Conservation (phyloP, 2,113 vertebrate genomes). For the Pseudorhombus dupliciocellatus region DNA sequence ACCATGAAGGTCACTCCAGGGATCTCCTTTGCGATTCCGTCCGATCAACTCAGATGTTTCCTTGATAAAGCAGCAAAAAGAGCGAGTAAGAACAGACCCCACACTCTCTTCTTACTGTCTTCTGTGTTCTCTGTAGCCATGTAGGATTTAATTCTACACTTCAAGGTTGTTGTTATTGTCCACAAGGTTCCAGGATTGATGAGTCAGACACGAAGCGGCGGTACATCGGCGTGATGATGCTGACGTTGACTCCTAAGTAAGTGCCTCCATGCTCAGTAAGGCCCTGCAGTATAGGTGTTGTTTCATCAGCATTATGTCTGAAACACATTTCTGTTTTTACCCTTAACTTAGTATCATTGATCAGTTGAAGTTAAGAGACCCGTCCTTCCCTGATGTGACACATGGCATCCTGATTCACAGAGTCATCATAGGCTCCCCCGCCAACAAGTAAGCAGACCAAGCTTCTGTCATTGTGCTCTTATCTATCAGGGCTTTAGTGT, state of each 20-base stretch:
- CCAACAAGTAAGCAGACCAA: constrained; percentile 82
- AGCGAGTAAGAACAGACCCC: constrained; percentile 79
- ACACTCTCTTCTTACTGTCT: background rate
- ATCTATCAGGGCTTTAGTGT: background rate
- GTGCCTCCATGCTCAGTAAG: background rate
- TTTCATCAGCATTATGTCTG: background rate
- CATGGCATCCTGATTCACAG: constrained; percentile 92
- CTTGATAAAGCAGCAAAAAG: constrained; percentile 83
- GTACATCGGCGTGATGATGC: constrained; percentile 97
- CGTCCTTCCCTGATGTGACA: constrained; percentile 87
- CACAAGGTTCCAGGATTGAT: constrained; percentile 85
- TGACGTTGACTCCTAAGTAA: constrained; percentile 93
- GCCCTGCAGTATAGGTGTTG: background rate
- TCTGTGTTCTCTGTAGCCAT: background rate
- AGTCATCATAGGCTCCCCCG: constrained; percentile 91
- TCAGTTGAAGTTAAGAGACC: constrained; percentile 89
- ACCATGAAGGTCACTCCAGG: constrained; percentile 98
- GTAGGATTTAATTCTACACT: background rate
- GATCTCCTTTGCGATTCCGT: constrained; percentile 97
- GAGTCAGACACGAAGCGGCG: constrained; percentile 80
- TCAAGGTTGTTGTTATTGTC: background rate
- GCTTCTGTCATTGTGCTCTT: background rate
- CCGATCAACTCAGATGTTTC: constrained; percentile 87
- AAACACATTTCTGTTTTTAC: background rate
- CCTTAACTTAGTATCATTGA: constrained; percentile 85